Percentiles rank a stretch among this genome's conserved stretches.
These are phyloP conservation scores for Anoplius nigerrimus DNA, from an alignment of 2,888 invertebrate genomes.

Conservation along the genomic window DNA sequence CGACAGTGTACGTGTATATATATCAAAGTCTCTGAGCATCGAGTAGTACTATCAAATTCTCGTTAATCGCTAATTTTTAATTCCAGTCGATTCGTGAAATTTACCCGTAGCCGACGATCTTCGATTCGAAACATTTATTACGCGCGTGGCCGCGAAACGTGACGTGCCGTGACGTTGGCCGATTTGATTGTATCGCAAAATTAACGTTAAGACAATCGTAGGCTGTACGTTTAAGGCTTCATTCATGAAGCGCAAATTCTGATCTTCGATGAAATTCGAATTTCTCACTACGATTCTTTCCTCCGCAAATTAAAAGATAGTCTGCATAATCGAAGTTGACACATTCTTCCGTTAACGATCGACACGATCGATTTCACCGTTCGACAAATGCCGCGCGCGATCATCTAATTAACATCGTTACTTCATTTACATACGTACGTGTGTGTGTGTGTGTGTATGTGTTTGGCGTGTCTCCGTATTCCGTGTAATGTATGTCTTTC, in stretches of 20 bases:
- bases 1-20: constrained; percentile 8
- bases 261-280: too few relatives aligned
- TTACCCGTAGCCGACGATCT: constrained; percentile 19
- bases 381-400: constrained; percentile 42
- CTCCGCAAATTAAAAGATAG: too few relatives aligned
- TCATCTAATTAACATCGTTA: constrained; percentile 42
- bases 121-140: constrained; percentile 11
- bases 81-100: constrained; percentile 13
- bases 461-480: neutral
- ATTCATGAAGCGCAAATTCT: too few relatives aligned
- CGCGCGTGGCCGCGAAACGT: too few relatives aligned
- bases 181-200: too few relatives aligned
- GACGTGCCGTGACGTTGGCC: too few relatives aligned
- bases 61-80: constrained; percentile 24
- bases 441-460: neutral
- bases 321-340: neutral
- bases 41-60: constrained; percentile 33
- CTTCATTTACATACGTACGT: constrained; percentile 14
- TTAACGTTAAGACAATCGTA: too few relatives aligned
- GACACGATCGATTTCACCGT: constrained; percentile 14
- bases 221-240: too few relatives aligned
- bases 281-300: too few relatives aligned
- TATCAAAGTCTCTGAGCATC: constrained; percentile 19
- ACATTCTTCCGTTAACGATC: constrained; percentile 8
- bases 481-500: constrained; percentile 2